Base-by-base conservation (phyloP, 2,888 invertebrate genomes). In the Spisula subtruncata region DNA sequence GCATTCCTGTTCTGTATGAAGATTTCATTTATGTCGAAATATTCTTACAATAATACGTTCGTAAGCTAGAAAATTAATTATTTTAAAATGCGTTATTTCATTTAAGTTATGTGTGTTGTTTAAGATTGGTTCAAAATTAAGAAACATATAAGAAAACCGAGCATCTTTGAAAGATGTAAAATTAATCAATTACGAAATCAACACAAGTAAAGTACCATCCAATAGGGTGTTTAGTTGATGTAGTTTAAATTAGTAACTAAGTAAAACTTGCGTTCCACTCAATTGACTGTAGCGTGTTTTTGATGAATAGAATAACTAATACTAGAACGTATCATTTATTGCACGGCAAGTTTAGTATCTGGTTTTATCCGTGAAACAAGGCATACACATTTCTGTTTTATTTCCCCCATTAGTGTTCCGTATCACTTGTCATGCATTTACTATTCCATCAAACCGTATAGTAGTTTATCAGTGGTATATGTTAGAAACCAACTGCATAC, bases 161-260 rank as follows among this genome's bases (percentile, higher is more conserved):
- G 60, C 25, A 66, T 25, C 60, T 66, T 66, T 10, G 25, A 51
- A 66, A 66, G 60, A 66, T 66, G 60, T 66, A 25, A 66, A 66
- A 66, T 66, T 66, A 66, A 66, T 66, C 60, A 66, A 66, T 66
- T 66, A 66, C 60, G 60, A 25, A 66, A 66, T 66, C 10, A 66
- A 66, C 60, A 10, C 25, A 25, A 5, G 60, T 25, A 25, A 66
- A n/a, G 8, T 25, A 25, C n/a, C 60, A 66, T 66, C 60, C 25
- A 25, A 66, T n/a, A 25, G 60, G 60, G 60, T 25, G 25, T 66
- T n/a, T n/a, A 66, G 25, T 66, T 66, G 25, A 66, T 66, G 60
- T 12, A 1, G 2, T 66, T 66, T 8, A 66, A 66, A 66, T 66
- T 25, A 25, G 60, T 66, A 66, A 25, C 60, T n/a, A n/a, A n/a